Conservation (phyloP, 2,797 vertebrate genomes). For the Ptychobarbus kaznakovi region DNA sequence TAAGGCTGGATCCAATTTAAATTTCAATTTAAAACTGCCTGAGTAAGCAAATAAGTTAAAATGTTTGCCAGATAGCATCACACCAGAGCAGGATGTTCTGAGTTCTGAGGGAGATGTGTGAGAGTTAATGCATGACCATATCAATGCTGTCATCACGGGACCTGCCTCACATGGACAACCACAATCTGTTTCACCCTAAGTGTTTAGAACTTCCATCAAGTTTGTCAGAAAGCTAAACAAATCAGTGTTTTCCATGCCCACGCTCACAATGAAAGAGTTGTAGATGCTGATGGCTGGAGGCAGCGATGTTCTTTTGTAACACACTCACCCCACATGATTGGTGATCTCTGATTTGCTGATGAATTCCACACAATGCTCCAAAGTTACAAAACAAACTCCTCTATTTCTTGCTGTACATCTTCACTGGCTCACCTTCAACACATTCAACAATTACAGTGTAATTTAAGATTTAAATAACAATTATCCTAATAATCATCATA, state of each 20-base stretch:
- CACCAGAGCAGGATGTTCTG: neutral
- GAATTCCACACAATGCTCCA: neutral
- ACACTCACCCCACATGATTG: neutral
- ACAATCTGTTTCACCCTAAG: neutral
- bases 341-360: neutral
- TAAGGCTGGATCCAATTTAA: neutral
- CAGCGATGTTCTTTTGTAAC: slow-evolving; percentile 5
- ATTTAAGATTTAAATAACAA: neutral
- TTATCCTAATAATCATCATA: neutral
- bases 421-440: neutral
- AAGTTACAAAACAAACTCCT: neutral
- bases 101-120: neutral
- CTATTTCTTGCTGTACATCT: neutral
- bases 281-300: neutral
- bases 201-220: neutral
- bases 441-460: too few species aligned
- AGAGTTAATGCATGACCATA: neutral
- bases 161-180: slow-evolving; percentile 4
- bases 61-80: neutral
- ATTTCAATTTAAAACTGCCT: slow-evolving; percentile 1
- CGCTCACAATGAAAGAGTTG: neutral
- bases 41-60: neutral
- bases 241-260: neutral
- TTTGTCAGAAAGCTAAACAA: neutral
- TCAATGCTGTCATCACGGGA: neutral